A percentile compares a stretch with the other conserved stretches of the same genome.
phyloP scores from a whole-genome alignment of 2,888 invertebrate genomes.

The Apocheima hispidaria region DNA sequence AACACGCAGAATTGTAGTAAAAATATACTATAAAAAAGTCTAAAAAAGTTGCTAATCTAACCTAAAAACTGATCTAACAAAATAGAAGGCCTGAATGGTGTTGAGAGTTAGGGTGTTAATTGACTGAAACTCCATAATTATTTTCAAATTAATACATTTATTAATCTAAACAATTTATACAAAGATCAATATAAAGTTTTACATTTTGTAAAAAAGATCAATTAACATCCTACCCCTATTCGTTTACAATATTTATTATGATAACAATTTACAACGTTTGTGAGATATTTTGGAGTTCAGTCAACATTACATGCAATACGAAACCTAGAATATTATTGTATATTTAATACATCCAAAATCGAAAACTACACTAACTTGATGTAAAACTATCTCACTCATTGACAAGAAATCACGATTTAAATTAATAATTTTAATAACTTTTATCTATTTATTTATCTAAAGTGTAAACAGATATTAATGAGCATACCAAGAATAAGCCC shows the following conservation, averaged over 20 bases:
- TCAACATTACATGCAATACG: constrained; percentile 65
- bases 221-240: constrained; percentile 84
- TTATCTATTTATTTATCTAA: constrained; percentile 35
- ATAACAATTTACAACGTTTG: constrained; percentile 54
- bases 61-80: constrained; percentile 22
- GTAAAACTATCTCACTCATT: constrained; percentile 73
- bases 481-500: constrained; percentile 39
- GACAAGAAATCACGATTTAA: constrained; percentile 70
- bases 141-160: constrained; percentile 81
- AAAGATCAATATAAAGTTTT: constrained; percentile 75
- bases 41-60: constrained; percentile 10
- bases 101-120: constrained; percentile 84
- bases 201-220: constrained; percentile 79
- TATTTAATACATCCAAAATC: constrained; percentile 56
- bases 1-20: constrained; percentile 23
- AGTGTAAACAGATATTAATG: constrained; percentile 40
- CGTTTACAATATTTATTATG: constrained; percentile 59
- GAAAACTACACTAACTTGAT: constrained; percentile 53
- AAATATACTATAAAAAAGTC: constrained; percentile 5
- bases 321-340: constrained; percentile 33
- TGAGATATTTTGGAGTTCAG: constrained; percentile 80
- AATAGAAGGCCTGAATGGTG: constrained; percentile 43
- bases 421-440: constrained; percentile 50
- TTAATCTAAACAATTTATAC: constrained; percentile 81
- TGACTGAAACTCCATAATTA: constrained; percentile 85